Percentiles rank a stretch among this genome's conserved stretches.
These are phyloP conservation scores for Acanthoscelides obtectus DNA, from an alignment of 2,888 invertebrate species.

Conservation along the genomic window DNA sequence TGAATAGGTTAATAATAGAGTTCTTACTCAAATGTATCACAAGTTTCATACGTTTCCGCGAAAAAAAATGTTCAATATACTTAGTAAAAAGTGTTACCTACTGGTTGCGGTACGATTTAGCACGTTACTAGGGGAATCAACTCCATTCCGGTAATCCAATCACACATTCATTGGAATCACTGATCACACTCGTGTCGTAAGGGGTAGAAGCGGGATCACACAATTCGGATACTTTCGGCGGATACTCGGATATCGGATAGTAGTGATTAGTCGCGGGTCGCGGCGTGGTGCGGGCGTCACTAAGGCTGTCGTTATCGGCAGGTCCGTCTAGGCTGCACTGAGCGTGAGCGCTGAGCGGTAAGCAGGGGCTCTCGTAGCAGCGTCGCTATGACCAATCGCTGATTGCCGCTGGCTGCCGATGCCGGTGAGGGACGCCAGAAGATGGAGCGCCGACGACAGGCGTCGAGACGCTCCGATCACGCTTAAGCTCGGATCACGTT, in stretches of 20 bases:
- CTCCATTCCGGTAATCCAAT: slow-evolving; percentile 1
- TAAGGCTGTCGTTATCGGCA: slow-evolving; percentile 29
- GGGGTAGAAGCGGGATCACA: background rate
- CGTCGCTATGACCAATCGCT: slow-evolving; percentile 35
- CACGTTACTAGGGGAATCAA: background rate
- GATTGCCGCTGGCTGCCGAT: slow-evolving; percentile 32
- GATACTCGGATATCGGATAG: slow-evolving; percentile 15
- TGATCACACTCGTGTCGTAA: slow-evolving; percentile 7
- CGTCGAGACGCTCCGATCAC: slow-evolving; percentile 5
- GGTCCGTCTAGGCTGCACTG: slow-evolving; percentile 45
- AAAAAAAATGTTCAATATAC: too few species aligned
- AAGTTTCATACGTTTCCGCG: too few species aligned
- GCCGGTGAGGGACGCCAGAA: slow-evolving; percentile 32
- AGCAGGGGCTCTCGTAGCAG: slow-evolving; percentile 16
- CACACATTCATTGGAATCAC: slow-evolving; percentile 2
- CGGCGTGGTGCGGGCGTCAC: slow-evolving; percentile 21
- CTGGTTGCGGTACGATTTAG: background rate
- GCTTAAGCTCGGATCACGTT: background rate
- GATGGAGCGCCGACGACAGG: slow-evolving; percentile 13
- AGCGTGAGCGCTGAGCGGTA: slow-evolving; percentile 28
- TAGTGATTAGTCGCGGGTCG: slow-evolving; percentile 16
- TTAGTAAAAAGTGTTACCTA: background rate
- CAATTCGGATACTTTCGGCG: slow-evolving; percentile 19
- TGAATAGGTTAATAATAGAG: too few species aligned
- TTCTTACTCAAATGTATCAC: too few species aligned